These are phyloP conservation scores for Iguana delicatissima DNA, from an alignment of 2,797 vertebrate species.

Conservation along the genomic window DNA sequence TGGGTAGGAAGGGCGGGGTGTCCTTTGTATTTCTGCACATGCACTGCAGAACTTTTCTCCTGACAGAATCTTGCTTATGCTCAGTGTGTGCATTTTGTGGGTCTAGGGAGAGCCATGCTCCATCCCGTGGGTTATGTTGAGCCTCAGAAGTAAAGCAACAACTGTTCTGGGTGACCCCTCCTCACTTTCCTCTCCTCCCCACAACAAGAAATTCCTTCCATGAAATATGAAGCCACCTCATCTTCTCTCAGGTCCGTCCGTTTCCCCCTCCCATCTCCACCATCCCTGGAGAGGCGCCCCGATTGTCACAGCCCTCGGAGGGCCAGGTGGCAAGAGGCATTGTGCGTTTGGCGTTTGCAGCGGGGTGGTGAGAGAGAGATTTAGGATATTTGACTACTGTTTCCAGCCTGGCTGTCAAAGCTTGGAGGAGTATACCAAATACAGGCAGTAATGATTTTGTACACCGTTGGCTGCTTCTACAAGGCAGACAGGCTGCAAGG, in stretches of 20 bases:
- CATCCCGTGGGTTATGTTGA: not conserved
- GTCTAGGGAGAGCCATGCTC: not conserved
- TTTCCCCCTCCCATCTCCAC: not conserved
- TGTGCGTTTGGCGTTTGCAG: not conserved
- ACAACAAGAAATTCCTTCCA: not conserved
- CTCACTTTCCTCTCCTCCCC: not conserved
- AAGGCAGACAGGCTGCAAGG: too few species aligned
- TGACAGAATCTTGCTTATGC: not conserved
- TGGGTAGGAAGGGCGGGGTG: too few species aligned
- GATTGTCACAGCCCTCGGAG: not conserved
- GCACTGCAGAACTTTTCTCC: not conserved
- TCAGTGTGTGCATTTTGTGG: not conserved
- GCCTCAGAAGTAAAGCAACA: not conserved
- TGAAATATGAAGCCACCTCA: not conserved
- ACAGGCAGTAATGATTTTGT: too few species aligned
- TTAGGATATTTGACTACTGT: too few species aligned
- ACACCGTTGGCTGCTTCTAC: too few species aligned
- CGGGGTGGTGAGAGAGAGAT: not conserved
- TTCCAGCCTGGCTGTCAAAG: too few species aligned
- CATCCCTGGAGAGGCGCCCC: too few species aligned
- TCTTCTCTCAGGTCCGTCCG: too few species aligned
- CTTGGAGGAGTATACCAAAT: too few species aligned
- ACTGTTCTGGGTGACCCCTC: not conserved
- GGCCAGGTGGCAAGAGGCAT: not conserved
- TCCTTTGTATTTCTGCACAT: not conserved